phyloP scores from a whole-genome alignment of 2,888 invertebrate species.

The Rhamnusium bicolor region DNA sequence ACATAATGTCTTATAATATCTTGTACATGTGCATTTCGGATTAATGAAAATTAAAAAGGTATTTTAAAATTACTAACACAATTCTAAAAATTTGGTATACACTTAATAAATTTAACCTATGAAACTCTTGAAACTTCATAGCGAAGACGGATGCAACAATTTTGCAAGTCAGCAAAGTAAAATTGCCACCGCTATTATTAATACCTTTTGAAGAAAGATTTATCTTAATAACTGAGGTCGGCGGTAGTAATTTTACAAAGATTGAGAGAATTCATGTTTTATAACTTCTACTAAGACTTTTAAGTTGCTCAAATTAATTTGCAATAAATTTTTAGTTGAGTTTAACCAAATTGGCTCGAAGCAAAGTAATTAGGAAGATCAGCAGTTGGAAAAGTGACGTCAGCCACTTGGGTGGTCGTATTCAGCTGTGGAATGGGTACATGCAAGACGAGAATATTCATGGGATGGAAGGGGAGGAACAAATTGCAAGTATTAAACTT shows the following conservation, averaged over 20 bases:
- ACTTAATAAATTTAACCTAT: not conserved
- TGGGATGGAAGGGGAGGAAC: constrained; percentile 51
- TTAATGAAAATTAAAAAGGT: too few species aligned
- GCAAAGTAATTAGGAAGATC: constrained; percentile 62
- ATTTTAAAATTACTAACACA: too few species aligned
- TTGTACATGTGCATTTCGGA: too few species aligned
- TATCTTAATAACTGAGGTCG: constrained; percentile 45
- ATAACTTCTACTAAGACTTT: constrained; percentile 39
- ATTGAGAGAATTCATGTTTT: constrained; percentile 38
- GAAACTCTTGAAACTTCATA: not conserved
- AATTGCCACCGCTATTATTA: constrained; percentile 11
- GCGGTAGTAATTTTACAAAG: constrained; percentile 36
- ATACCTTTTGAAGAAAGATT: constrained; percentile 28
- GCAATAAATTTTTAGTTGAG: constrained; percentile 63
- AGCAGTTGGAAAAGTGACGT: constrained; percentile 61
- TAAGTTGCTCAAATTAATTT: constrained; percentile 56
- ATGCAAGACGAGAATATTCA: constrained; percentile 27
- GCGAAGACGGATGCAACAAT: constrained; percentile 2
- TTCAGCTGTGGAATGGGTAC: constrained; percentile 31
- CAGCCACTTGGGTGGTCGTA: constrained; percentile 64
- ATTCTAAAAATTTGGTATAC: too few species aligned
- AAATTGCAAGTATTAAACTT: constrained; percentile 60
- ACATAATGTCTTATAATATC: too few species aligned
- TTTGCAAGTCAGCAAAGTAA: constrained; percentile 2
- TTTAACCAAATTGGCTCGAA: constrained; percentile 59